Evolutionary conservation across 2,113 vertebrate genomes (phyloP).

Genomic region (Entelurus aequoreus): DNA sequence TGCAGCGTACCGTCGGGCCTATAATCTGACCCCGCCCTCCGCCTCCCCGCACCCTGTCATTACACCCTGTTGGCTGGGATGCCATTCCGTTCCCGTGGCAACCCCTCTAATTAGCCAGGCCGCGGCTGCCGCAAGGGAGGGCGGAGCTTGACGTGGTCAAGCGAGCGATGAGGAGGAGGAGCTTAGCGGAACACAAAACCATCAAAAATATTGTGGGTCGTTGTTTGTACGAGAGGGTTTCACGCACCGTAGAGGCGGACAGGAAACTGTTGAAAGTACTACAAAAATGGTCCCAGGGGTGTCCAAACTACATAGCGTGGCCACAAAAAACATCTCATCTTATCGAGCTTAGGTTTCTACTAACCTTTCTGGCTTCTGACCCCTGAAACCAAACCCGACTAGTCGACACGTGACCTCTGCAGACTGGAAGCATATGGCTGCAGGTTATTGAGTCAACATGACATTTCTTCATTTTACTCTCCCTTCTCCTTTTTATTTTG

Average conservation of each 20-base stretch:
- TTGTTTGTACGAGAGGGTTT: conserved; percentile 50
- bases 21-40: conserved; percentile 75
- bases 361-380: conserved; percentile 4
- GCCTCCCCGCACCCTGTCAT: conserved; percentile 73
- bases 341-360: conserved; percentile 3
- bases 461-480: background rate
- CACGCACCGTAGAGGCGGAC: conserved; percentile 26
- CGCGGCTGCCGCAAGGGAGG: conserved; percentile 28
- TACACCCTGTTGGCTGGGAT: conserved; percentile 65
- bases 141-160: conserved; percentile 48
- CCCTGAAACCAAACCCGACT: background rate
- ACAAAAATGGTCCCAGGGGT: conserved; percentile 6
- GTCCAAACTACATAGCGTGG: conserved; percentile 8
- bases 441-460: background rate
- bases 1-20: conserved; percentile 50
- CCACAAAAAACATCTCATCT: conserved; percentile 17
- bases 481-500: no score
- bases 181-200: conserved; percentile 35
- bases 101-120: conserved; percentile 74
- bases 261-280: conserved; percentile 33
- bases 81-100: conserved; percentile 70
- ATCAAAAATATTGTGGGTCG: conserved; percentile 49
- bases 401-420: background rate
- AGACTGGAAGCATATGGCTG: background rate
- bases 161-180: conserved; percentile 32